phyloP scores from a whole-genome alignment of 2,888 invertebrate species.

The Lithophane ornitopus region DNA sequence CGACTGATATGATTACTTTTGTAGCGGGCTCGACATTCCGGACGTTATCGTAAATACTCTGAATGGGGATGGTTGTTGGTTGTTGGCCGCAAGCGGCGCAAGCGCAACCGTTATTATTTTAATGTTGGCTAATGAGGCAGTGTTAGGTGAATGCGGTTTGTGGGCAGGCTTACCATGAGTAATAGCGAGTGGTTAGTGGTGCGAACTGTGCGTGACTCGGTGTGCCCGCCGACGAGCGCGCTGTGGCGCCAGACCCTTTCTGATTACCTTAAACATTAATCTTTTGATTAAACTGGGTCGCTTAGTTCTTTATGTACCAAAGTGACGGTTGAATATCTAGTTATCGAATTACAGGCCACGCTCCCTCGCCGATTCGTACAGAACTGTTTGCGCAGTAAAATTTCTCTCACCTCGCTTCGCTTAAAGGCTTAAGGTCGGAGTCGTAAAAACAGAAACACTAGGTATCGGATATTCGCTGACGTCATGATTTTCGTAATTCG shows the following conservation, averaged over 20 bases:
- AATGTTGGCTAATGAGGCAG: constrained; percentile 82
- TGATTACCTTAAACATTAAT: constrained; percentile 84
- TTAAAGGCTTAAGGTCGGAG: constrained; percentile 54
- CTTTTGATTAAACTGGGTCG: constrained; percentile 77
- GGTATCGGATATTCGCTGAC: constrained; percentile 67
- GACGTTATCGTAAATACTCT: constrained; percentile 65
- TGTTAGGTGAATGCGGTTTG: constrained; percentile 81
- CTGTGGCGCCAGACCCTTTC: constrained; percentile 78
- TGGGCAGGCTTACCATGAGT: constrained; percentile 78
- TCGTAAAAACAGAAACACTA: constrained; percentile 62
- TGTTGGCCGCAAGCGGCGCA: constrained; percentile 73
- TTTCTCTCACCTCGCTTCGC: constrained; percentile 44
- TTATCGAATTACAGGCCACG: constrained; percentile 42
- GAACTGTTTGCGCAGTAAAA: constrained; percentile 34
- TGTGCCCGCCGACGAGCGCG: constrained; percentile 64
- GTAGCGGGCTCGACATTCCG: constrained; percentile 40
- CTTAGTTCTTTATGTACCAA: constrained; percentile 72
- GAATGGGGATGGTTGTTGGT: constrained; percentile 70
- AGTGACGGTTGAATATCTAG: constrained; percentile 77
- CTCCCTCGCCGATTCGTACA: constrained; percentile 20
- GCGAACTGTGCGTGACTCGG: constrained; percentile 78
- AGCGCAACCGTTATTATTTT: constrained; percentile 81
- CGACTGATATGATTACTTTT: constrained; percentile 69
- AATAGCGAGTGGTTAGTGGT: constrained; percentile 81
- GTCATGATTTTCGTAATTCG: constrained; percentile 76